Evolutionary conservation across 2,888 invertebrate species (phyloP), one percentile per base, ranked within the genome.

Genomic region (Diarsia mendica): DNA sequence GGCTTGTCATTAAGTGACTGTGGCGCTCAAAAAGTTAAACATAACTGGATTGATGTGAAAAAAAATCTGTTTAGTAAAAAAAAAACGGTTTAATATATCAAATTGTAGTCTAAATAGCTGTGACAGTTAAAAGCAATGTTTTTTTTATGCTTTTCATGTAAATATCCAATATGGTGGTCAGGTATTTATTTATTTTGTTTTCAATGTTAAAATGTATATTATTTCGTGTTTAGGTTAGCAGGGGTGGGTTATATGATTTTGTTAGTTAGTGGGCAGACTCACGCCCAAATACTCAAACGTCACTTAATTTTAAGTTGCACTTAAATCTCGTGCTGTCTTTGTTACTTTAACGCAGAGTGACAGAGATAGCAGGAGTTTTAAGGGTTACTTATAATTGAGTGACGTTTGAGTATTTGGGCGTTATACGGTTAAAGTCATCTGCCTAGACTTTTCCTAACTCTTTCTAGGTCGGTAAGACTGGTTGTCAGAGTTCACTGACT

Each of bases 181-280:
- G 79, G 60, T 78, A 73, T 78, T 83, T 83, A 73, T 75, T 71
- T 72, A 6, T 68, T 53, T 72, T 73, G 79, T 70, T 79, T 73
- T 73, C 48, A 5, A 83, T 78, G 67, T 72, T 78, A 63, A 63
- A 66, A 53, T 72, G 2, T 64, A 53, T 72, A 60, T 73, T 66
- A 44, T 78, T 73, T 82, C 33, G 39, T 72, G 23, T 63, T 70
- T 72, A 82, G 51, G 67, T 78, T 64, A 33, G 0, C 48, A 70
- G 63, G 73, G 81, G 20, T 70, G 79, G 81, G 81, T 73, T 69
- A 53, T 69, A 67, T 63, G 53, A 64, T 67, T 73, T 55, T 71
- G 18, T 4, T 68, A 13, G 44, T 73, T 13, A 33, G n/a, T n/a
- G 6, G 33, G n/a, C 39, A 63, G 13, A 44, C 20, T 61, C 51